phyloP scores from a whole-genome alignment of 2,113 vertebrate genomes.

The Lepisosteus osseus region DNA sequence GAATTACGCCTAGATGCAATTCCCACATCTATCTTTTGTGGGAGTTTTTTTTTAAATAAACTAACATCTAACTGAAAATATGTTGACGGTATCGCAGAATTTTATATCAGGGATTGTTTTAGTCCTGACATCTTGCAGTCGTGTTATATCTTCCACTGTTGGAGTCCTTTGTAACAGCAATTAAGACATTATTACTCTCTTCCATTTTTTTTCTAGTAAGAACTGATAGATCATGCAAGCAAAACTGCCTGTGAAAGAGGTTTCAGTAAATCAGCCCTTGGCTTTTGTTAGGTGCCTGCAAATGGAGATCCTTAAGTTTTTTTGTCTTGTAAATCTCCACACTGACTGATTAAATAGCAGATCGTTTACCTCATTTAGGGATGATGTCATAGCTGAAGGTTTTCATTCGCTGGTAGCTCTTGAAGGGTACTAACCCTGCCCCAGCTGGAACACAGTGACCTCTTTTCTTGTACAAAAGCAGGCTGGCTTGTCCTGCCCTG shows the following conservation, averaged over 20 bases:
- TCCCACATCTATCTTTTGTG: constrained; percentile 18
- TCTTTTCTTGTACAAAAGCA: constrained; percentile 35
- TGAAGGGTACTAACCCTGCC: constrained; percentile 40
- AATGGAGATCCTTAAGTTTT: constrained; percentile 30
- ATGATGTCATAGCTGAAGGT: constrained; percentile 48
- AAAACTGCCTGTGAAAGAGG: constrained; percentile 12
- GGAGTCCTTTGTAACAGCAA: neutral
- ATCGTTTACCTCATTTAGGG: constrained; percentile 44
- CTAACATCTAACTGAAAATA: neutral
- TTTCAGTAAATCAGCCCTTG: constrained; percentile 21
- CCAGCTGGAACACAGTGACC: constrained; percentile 43
- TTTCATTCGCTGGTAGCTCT: constrained; percentile 45
- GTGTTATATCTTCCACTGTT: neutral
- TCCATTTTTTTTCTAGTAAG: constrained; percentile 3
- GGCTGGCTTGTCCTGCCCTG: constrained; percentile 32
- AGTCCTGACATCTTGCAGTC: neutral
- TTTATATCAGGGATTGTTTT: neutral
- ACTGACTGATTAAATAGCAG: constrained; percentile 50
- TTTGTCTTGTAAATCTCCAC: constrained; percentile 38
- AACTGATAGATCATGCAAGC: constrained; percentile 7
- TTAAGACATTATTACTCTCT: constrained; percentile 1
- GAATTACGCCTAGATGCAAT: constrained; percentile 24
- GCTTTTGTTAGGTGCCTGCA: constrained; percentile 35
- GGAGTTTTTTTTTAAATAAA: constrained; percentile 1
- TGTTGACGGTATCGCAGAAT: neutral